Evolutionary conservation across 2,888 invertebrate species (phyloP).

Genomic region (Callosobruchus maculatus): DNA sequence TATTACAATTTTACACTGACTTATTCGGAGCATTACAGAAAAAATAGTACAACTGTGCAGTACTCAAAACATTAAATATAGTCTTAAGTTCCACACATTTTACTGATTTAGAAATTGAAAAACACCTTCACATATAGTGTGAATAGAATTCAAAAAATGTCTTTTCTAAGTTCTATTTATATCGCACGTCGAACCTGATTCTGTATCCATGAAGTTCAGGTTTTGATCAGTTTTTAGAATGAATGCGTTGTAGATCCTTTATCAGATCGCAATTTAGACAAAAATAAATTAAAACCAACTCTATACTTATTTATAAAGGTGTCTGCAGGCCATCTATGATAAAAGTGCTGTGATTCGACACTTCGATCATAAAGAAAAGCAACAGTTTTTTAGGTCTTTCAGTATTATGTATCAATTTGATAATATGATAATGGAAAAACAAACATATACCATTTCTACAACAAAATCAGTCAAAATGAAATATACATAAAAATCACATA

Average conservation of each 20-base stretch:
- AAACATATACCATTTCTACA: neutral
- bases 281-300: too few species aligned
- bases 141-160: neutral
- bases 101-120: conserved; percentile 1
- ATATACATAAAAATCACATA: neutral
- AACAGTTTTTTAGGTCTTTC: neutral
- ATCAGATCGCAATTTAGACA: too few species aligned
- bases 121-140: neutral
- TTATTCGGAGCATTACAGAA: conserved; percentile 40
- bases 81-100: conserved; percentile 3
- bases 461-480: neutral
- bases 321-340: too few species aligned
- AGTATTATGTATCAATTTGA: neutral
- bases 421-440: neutral
- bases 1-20: conserved; percentile 51
- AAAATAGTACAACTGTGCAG: conserved; percentile 25
- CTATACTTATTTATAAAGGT: too few species aligned
- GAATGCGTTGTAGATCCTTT: too few species aligned
- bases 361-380: too few species aligned
- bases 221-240: too few species aligned
- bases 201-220: too few species aligned
- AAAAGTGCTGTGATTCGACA: too few species aligned
- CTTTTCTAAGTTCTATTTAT: too few species aligned
- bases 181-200: too few species aligned
- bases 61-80: conserved; percentile 10